Conservation (phyloP, 2,797 vertebrate genomes). For the Hydrocynus forskahlii region DNA sequence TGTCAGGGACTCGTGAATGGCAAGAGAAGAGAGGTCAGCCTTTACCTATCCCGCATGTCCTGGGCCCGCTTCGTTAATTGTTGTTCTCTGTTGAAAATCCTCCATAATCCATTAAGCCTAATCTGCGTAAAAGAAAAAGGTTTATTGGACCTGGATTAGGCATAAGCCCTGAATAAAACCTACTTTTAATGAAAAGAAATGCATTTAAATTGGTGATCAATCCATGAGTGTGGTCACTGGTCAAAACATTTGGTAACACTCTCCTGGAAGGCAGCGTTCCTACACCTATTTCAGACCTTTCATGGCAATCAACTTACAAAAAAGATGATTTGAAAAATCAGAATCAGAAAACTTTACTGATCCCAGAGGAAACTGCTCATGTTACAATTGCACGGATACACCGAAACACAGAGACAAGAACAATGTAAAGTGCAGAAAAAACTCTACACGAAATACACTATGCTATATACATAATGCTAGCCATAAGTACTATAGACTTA, state of each 20-base stretch:
- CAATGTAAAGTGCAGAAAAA: too few species aligned
- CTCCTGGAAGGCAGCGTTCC: too few species aligned
- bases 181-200: background rate
- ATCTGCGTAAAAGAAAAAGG: slow-evolving; percentile 12
- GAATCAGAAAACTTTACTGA: too few species aligned
- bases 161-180: slow-evolving; percentile 28
- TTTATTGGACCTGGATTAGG: slow-evolving; percentile 3
- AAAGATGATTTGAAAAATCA: too few species aligned
- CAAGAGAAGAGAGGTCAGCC: background rate
- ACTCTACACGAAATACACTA: too few species aligned
- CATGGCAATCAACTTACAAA: too few species aligned
- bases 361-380: too few species aligned
- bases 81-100: background rate
- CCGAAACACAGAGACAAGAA: too few species aligned
- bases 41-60: background rate
- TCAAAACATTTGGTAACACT: background rate
- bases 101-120: slow-evolving; percentile 7
- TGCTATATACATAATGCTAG: too few species aligned
- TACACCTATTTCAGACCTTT: too few species aligned
- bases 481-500: too few species aligned
- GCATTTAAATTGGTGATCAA: slow-evolving; percentile 20
- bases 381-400: too few species aligned
- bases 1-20: slow-evolving; percentile 1
- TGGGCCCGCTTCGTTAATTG: slow-evolving; percentile 5
- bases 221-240: slow-evolving; percentile 4